Percentiles rank a stretch among this genome's conserved stretches.
phyloP scores from a whole-genome alignment of 2,113 vertebrate species.

The Pangasianodon gigas region DNA sequence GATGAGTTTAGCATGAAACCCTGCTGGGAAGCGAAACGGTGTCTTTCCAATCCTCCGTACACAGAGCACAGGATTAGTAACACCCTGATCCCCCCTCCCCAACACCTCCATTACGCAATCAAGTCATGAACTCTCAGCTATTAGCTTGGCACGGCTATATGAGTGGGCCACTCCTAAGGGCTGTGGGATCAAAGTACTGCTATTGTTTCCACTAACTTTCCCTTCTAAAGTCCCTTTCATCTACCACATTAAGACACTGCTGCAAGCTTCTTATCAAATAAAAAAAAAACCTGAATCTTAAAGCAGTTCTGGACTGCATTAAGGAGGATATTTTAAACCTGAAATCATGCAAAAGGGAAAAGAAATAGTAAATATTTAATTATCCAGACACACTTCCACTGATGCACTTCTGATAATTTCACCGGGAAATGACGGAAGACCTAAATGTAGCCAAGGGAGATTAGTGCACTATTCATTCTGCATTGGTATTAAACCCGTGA shows the following conservation, averaged over 20 bases:
- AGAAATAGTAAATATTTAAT: slow-evolving; percentile 40
- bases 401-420: background rate
- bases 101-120: slow-evolving; percentile 49
- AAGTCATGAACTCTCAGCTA: slow-evolving; percentile 51
- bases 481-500: slow-evolving; percentile 58
- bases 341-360: background rate
- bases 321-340: background rate
- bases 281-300: background rate
- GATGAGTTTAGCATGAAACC: slow-evolving; percentile 60
- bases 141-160: slow-evolving; percentile 57
- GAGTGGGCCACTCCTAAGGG: slow-evolving; percentile 39
- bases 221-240: background rate
- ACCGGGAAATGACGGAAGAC: slow-evolving; percentile 6
- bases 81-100: slow-evolving; percentile 53
- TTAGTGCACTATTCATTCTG: slow-evolving; percentile 30
- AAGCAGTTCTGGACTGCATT: background rate
- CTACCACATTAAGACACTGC: background rate
- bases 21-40: slow-evolving; percentile 57
- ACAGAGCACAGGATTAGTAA: slow-evolving; percentile 66
- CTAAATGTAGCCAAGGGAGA: slow-evolving; percentile 5
- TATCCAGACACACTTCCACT: slow-evolving; percentile 27
- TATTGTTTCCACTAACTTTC: slow-evolving; percentile 42
- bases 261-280: background rate
- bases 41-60: slow-evolving; percentile 60
- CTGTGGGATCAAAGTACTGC: slow-evolving; percentile 48